Conservation (phyloP, 2,113 vertebrate species). For the Sebastes fasciatus region DNA sequence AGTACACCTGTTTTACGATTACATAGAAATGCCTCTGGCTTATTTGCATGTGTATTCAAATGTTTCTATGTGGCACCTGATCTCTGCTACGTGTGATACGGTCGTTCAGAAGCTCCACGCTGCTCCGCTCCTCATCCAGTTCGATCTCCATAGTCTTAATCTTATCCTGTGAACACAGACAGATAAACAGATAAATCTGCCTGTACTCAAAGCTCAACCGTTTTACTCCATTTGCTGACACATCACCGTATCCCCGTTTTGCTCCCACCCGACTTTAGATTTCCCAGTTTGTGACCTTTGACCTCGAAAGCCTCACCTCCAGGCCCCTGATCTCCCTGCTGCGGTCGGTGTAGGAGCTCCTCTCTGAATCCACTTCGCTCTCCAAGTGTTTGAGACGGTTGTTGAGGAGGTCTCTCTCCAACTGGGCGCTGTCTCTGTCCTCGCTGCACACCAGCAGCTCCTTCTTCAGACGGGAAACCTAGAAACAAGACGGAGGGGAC, state of each 20-base stretch:
- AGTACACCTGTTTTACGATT: neutral
- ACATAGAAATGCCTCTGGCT: neutral
- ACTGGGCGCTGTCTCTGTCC: constrained; percentile 85
- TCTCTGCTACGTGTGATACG: constrained; percentile 89
- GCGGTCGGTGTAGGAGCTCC: constrained; percentile 88
- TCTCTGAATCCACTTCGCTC: constrained; percentile 88
- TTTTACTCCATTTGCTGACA: constrained; percentile 1
- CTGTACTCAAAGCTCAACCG: neutral
- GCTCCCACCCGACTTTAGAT: constrained; percentile 6
- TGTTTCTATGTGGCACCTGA: constrained; percentile 83
- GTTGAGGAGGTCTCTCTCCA: constrained; percentile 91
- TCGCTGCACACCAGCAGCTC: constrained; percentile 88
- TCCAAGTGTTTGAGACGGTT: constrained; percentile 90
- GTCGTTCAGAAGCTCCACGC: constrained; percentile 90
- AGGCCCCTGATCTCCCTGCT: constrained; percentile 86
- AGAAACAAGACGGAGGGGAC: neutral
- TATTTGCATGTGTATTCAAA: constrained; percentile 59
- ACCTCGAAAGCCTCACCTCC: constrained; percentile 85
- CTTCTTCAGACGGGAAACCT: constrained; percentile 90
- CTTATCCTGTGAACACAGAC: constrained; percentile 84
- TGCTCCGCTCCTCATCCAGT: constrained; percentile 91
- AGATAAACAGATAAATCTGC: neutral
- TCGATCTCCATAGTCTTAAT: constrained; percentile 90
- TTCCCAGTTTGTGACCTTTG: constrained; percentile 21
- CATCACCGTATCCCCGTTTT: neutral